Evolutionary conservation across 2,888 invertebrate genomes (phyloP), one percentile per base, ranked within the genome.

Genomic region (Adineta ricciae): DNA sequence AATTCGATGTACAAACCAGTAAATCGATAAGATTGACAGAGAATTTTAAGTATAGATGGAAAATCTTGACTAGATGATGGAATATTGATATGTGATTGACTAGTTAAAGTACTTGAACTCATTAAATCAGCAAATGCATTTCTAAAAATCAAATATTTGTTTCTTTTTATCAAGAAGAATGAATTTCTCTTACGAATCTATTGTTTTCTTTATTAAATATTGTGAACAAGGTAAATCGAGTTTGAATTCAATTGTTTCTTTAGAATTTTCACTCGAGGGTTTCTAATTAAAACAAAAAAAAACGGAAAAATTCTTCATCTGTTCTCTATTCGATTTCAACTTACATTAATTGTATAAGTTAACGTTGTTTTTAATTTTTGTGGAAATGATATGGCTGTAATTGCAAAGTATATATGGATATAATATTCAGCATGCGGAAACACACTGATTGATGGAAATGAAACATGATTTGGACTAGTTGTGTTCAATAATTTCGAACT

Each of bases 1-100:
- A 64, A 36, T 19, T 19, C 3, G 3, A 1, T 64, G 2, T 16
- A 32, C 64, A 21, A n/a, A 78, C 78, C 41, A 9, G 78, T 78
- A 9, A 78, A 41, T 78, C 24, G 78, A 78, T 78, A 78, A 0
- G 41, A 14, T n/a, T 78, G 78, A 78, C 78, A 78, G 11, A 78
- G 24, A 19, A 9, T n/a, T 19, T 41, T 24, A n/a, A 41, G 38
- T 41, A 78, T n/a, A 8, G 78, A 24, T 24, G 38, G 3, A 41
- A 78, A 78, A 78, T 78, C 78, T 41, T 78, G 78, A 78, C 41
- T 78, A 41, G 78, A 41, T 41, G 41, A n/a, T 78, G 41, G 11
- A n/a, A 64, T 64, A 64, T 14, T 78, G 24, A 24, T n/a, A 41
- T n/a, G 38, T 24, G 38, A 78, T 78, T 78, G 38, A 78, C 41